Evolutionary conservation across 2,113 vertebrate genomes (phyloP), one percentile per base, ranked within the genome.

Genomic region (Clarias gariepinus): DNA sequence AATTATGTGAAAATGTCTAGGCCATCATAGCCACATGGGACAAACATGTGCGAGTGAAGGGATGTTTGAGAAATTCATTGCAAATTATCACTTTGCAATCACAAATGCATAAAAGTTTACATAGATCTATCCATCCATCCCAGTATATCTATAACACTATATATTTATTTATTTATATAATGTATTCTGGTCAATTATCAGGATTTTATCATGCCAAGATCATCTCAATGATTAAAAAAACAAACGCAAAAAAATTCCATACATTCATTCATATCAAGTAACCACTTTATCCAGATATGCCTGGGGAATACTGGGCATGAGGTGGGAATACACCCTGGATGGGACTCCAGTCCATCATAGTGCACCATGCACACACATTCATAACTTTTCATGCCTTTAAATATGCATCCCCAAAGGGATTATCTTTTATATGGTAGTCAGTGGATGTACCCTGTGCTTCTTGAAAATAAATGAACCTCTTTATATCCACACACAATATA

Each of bases 1-100:
- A 87, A 88, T 47, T 88, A 86, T 82, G 79, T 88, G 83, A 89
- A 87, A 85, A 82, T 61, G 53, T 79, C 53, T 52, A 80, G 74
- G 41, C 18, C 60, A 78, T 52, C 76, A 69, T 69, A 89, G 63
- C 60, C 2, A 36, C 68, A 64, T 82, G 73, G 57, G 12, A 47
- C 52, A 83, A 60, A 80, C 28, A 80, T 82, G 25, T 82, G 3
- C 33, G 66, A 81, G 77, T 41, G 7, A 80, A 28, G 28, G 55
- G 41, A n/a, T 41, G 74, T 74, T 74, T 25, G 47, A 74, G 19
- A 74, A 23, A 74, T 74, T 47, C 19, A 47, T 12, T 73, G 19
- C 33, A 73, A 47, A 47, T 74, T 1, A 74, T 23, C 69, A 41
- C 16, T n/a, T 84, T 83, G 18, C 79, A 85, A 89, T 30, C 55